A percentile compares a stretch with the other conserved stretches of the same genome.
phyloP scores from a whole-genome alignment of 2,113 vertebrate species.

The Nothoprocta pentlandii region DNA sequence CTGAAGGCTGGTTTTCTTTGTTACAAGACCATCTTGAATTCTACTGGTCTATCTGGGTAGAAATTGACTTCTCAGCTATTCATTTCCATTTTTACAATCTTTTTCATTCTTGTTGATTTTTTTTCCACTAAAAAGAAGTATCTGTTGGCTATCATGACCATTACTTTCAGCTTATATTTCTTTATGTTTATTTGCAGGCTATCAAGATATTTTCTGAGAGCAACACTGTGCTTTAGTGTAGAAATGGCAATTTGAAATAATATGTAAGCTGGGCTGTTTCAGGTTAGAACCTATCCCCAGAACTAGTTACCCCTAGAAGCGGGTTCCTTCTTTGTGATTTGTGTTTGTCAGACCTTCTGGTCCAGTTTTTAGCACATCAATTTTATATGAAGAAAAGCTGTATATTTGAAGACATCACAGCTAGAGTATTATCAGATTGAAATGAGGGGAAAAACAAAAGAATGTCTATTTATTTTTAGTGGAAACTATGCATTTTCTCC shows the following conservation, averaged over 20 bases:
- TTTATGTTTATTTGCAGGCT: background rate
- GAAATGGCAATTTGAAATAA: background rate
- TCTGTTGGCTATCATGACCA: background rate
- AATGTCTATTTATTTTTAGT: background rate
- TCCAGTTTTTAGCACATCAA: background rate
- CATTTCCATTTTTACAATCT: background rate
- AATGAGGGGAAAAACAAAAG: background rate
- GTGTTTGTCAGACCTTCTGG: background rate
- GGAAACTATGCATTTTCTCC: background rate
- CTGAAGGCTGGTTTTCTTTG: background rate
- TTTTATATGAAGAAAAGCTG: background rate
- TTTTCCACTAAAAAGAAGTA: background rate
- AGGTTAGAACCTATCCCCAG: background rate
- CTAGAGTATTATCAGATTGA: background rate
- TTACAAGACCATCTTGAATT: background rate
- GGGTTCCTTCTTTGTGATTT: background rate
- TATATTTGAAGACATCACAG: background rate
- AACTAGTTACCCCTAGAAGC: background rate
- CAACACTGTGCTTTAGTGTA: background rate
- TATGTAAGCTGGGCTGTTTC: background rate
- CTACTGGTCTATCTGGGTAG: rapidly evolving
- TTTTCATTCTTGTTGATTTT: background rate
- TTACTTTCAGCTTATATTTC: background rate
- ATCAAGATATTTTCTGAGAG: background rate
- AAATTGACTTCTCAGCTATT: background rate